Conservation (phyloP, 1,140 invertebrate genomes). For the Scaptodrosophila lebanonensis region DNA sequence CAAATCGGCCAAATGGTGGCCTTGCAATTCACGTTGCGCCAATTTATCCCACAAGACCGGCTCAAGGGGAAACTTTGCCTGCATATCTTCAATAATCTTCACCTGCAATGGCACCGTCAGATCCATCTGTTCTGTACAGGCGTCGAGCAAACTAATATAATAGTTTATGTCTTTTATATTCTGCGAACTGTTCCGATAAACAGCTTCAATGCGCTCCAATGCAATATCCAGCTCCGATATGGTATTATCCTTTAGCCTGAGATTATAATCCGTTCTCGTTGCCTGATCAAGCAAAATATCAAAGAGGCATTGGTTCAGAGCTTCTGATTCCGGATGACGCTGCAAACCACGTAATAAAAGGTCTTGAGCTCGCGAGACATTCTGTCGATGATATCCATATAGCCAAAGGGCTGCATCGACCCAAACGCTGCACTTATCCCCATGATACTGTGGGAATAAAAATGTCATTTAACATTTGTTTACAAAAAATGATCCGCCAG, state of each 20-base stretch:
- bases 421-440: conserved; percentile 54
- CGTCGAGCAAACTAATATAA: conserved; percentile 55
- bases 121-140: conserved; percentile 47
- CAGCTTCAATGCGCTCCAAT: conserved; percentile 51
- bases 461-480: neutral
- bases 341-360: conserved; percentile 62
- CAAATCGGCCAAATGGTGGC: conserved; percentile 52
- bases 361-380: conserved; percentile 51
- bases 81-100: conserved; percentile 56
- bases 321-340: conserved; percentile 50
- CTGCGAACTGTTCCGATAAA: conserved; percentile 58
- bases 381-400: conserved; percentile 53
- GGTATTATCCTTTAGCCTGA: conserved; percentile 39
- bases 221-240: conserved; percentile 55
- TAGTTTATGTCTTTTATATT: conserved; percentile 57
- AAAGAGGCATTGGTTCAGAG: conserved; percentile 62
- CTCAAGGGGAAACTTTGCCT: conserved; percentile 54
- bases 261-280: conserved; percentile 24
- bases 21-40: conserved; percentile 64
- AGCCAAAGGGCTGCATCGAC: conserved; percentile 59
- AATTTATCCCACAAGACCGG: conserved; percentile 59
- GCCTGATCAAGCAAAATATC: conserved; percentile 58
- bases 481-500: too few relatives aligned
- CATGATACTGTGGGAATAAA: conserved; percentile 48
- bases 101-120: conserved; percentile 53